Percentiles rank a stretch among this genome's conserved stretches.
phyloP scores from a whole-genome alignment of 2,888 invertebrate species.

The Torymus auratus region DNA sequence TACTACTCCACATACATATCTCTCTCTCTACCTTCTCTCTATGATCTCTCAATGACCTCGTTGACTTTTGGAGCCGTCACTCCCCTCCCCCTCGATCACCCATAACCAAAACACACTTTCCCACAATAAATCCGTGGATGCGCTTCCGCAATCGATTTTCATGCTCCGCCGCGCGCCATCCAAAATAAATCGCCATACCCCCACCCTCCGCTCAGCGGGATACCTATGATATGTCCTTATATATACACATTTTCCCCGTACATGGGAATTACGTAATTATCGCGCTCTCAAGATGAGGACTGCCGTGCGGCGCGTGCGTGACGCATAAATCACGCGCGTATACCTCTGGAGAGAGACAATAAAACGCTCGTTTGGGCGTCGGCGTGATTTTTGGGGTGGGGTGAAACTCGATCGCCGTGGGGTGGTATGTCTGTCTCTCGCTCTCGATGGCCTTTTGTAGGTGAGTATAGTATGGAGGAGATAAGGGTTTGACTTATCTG shows the following conservation, averaged over 20 bases:
- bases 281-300: conserved; percentile 54
- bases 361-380: conserved; percentile 42
- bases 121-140: conserved; percentile 11
- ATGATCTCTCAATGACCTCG: background rate
- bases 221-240: background rate
- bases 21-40: conserved; percentile 16
- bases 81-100: background rate
- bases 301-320: conserved; percentile 7
- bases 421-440: background rate
- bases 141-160: conserved; percentile 37
- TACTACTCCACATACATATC: background rate
- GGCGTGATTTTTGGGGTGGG: conserved; percentile 4
- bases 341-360: conserved; percentile 29
- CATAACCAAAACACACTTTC: conserved; percentile 36
- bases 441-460: background rate
- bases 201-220: conserved; percentile 25
- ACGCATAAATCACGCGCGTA: conserved; percentile 52
- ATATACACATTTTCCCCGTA: conserved; percentile 17
- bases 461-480: background rate
- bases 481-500: background rate
- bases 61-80: no score
- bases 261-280: conserved; percentile 59
- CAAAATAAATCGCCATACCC: conserved; percentile 40
- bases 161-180: conserved; percentile 38
- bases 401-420: conserved; percentile 55